Base-by-base conservation (phyloP, 2,113 vertebrate genomes). In the Arizona elegans region DNA sequence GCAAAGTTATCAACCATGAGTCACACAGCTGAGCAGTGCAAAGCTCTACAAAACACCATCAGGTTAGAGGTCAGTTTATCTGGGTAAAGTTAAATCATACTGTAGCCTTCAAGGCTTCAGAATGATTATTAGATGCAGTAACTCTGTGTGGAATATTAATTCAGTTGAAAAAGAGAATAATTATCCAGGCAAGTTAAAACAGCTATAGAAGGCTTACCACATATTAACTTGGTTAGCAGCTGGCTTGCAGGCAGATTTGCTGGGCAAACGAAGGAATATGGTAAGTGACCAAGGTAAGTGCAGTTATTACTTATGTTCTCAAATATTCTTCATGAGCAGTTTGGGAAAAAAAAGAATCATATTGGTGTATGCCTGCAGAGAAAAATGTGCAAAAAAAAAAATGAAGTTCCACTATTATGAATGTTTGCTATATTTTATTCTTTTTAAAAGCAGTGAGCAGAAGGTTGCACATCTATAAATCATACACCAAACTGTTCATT, bases 41-140 rank as follows among this genome's bases (percentile, higher is more conserved):
- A 96, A 97, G 96, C 95, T 96, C 96, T 97, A 86, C 96, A 96
- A 96, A 96, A 96, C 92, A 96, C 97, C 95, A 93, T 97, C 98
- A 98, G 97, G 95, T 96, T 97, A 97, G 97, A 97, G 97, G 98
- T 97, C 96, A 97, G 96, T 97, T 96, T 97, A 94, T 97, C 93
- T 96, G 94, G 92, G 90, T 97, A 97, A 98, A 98, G 98, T 97
- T 98, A 97, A 98, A 97, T 98, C 96, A 96, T 96, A 96, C 54
- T 96, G 96, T 96, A 96, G 96, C 97, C 97, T 97, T 97, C 92
- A 91, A 97, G 97, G 97, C 97, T 97, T 97, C 94, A 96, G 96
- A 98, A 97, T 97, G 93, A 92, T 91, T 93, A 93, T 96, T 97
- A 43, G 17, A 95, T 95, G 94, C 96, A 97, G 9, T 38, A 56